phyloP scores from a whole-genome alignment of 1,140 invertebrate species.

The Papilio dardanus region DNA sequence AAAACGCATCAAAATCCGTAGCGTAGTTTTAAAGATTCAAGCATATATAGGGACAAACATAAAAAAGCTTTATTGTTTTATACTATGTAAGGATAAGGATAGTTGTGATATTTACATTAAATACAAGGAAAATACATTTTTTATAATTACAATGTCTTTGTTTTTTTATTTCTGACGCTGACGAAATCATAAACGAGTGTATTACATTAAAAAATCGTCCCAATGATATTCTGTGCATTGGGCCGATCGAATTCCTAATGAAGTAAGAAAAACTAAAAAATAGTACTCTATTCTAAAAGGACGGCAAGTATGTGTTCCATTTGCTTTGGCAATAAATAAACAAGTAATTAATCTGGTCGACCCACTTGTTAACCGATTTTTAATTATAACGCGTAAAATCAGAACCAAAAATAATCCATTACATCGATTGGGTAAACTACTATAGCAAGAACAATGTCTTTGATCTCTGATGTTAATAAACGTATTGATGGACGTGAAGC shows the following conservation, averaged over 20 bases:
- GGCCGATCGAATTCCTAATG: no score
- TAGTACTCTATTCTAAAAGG: not conserved
- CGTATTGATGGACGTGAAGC: slow-evolving; percentile 10
- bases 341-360: not conserved
- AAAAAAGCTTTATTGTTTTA: no score
- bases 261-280: not conserved
- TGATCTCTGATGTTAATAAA: slow-evolving; percentile 48
- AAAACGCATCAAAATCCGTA: no score
- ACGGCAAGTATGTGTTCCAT: not conserved
- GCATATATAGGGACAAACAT: no score
- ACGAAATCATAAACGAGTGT: no score
- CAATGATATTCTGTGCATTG: no score
- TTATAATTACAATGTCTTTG: no score
- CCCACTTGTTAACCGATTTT: slow-evolving; percentile 19
- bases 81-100: no score
- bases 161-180: no score
- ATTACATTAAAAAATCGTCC: no score
- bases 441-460: slow-evolving; percentile 42
- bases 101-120: slow-evolving; percentile 11
- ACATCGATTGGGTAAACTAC: slow-evolving; percentile 37
- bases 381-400: slow-evolving; percentile 21
- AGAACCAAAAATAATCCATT: slow-evolving; percentile 44
- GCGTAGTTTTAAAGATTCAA: no score
- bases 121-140: not conserved
- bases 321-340: slow-evolving; percentile 7